phyloP scores from a whole-genome alignment of 2,113 vertebrate genomes.

The Grammomys surdaster region DNA sequence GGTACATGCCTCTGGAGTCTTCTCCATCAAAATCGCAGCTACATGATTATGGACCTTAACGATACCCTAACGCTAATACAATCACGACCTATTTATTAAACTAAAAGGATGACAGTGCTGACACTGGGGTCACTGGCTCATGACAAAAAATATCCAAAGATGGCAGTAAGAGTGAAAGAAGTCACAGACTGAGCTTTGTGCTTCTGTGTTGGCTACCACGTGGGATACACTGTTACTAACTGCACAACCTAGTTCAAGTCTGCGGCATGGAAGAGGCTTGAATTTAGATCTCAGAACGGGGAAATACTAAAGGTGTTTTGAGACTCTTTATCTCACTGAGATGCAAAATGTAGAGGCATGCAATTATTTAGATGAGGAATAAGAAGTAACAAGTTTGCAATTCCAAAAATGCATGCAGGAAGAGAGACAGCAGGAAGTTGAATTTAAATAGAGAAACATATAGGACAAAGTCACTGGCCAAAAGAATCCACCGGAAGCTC shows the following conservation, averaged over 20 bases:
- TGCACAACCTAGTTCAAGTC: background rate
- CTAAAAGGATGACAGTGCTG: background rate
- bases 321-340: background rate
- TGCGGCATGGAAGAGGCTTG: background rate
- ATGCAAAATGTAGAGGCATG: background rate
- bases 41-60: background rate
- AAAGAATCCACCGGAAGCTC: background rate
- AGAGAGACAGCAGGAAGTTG: background rate
- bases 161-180: background rate
- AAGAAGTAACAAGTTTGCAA: background rate
- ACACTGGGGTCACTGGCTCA: background rate
- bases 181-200: background rate
- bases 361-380: background rate
- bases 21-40: background rate
- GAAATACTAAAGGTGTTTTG: background rate
- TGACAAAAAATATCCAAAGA: background rate
- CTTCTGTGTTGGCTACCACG: background rate
- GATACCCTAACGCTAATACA: background rate
- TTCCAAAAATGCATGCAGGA: background rate
- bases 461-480: background rate
- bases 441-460: background rate
- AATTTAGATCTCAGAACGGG: background rate
- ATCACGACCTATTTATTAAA: rapidly evolving
- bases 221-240: background rate
- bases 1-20: background rate